phyloP scores from a whole-genome alignment of 2,797 vertebrate species.

The Gouania willdenowi region DNA sequence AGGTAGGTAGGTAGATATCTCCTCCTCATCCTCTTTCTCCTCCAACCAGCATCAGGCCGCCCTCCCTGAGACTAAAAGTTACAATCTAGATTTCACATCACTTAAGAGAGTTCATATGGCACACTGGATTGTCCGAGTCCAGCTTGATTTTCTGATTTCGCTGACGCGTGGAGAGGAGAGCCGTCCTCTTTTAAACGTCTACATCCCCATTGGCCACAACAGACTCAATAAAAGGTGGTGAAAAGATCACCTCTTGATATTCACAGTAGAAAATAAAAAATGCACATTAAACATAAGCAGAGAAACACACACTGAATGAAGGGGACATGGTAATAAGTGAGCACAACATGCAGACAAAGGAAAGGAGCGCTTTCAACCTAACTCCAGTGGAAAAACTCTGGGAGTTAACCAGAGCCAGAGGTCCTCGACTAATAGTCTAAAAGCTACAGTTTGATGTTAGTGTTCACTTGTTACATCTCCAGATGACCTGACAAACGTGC shows the following conservation, averaged over 20 bases:
- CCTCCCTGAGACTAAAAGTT: constrained; percentile 72
- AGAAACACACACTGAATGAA: constrained; percentile 30
- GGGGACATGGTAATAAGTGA: constrained; percentile 40
- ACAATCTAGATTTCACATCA: constrained; percentile 66
- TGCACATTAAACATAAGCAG: constrained; percentile 35
- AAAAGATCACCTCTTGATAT: constrained; percentile 65
- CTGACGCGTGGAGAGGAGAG: constrained; percentile 3
- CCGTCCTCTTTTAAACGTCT: constrained; percentile 39
- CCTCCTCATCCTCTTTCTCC: constrained; percentile 50
- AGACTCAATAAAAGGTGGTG: constrained; percentile 56
- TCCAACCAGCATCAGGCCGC: constrained; percentile 55
- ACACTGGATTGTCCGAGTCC: constrained; percentile 77
- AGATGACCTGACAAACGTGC: constrained; percentile 20
- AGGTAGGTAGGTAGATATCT: constrained; percentile 48
- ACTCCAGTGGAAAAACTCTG: constrained; percentile 9
- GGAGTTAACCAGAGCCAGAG: constrained; percentile 20
- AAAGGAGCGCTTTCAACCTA: constrained; percentile 19
- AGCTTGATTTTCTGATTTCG: constrained; percentile 24
- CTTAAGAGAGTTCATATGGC: constrained; percentile 71
- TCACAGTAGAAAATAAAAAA: constrained; percentile 71
- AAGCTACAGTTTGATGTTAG: constrained; percentile 17
- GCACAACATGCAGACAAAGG: constrained; percentile 7
- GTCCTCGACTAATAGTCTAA: constrained; percentile 5
- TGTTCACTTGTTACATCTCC: constrained; percentile 27
- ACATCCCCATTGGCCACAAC: constrained; percentile 45